These are phyloP conservation scores for Catharus minimus DNA, from an alignment of 2,113 vertebrate genomes.

Conservation along the genomic window DNA sequence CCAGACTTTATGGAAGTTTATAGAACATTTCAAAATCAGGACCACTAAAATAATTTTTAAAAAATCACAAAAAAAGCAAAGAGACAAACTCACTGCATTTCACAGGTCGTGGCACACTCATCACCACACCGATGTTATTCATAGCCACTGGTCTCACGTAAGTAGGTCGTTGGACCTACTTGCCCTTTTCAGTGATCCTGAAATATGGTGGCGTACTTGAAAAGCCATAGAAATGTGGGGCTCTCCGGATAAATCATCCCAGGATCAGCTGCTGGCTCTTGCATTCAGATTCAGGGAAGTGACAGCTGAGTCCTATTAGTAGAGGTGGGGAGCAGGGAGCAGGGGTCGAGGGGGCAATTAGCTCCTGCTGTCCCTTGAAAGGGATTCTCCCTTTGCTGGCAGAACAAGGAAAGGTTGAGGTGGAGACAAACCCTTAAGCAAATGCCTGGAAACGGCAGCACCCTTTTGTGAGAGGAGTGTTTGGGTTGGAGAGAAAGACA, in stretches of 20 bases:
- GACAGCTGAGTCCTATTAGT: slow-evolving; percentile 35
- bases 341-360: neutral
- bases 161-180: slow-evolving; percentile 47
- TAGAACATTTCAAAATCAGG: neutral
- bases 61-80: neutral
- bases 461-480: neutral
- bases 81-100: neutral
- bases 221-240: neutral
- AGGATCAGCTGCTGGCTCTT: slow-evolving; percentile 20
- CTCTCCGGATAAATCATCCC: slow-evolving; percentile 37
- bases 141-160: neutral
- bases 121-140: neutral
- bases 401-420: neutral
- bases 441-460: neutral
- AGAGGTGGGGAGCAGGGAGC: neutral
- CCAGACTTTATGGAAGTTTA: neutral
- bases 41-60: no score
- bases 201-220: slow-evolving; percentile 40
- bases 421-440: neutral
- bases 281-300: slow-evolving; percentile 16
- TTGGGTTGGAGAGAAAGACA: neutral
- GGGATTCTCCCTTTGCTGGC: neutral
- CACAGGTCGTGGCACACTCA: neutral
- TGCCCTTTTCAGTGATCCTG: slow-evolving; percentile 62
- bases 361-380: neutral